Conservation (phyloP, 2,888 invertebrate species). For the Monoplex corrugatus region DNA sequence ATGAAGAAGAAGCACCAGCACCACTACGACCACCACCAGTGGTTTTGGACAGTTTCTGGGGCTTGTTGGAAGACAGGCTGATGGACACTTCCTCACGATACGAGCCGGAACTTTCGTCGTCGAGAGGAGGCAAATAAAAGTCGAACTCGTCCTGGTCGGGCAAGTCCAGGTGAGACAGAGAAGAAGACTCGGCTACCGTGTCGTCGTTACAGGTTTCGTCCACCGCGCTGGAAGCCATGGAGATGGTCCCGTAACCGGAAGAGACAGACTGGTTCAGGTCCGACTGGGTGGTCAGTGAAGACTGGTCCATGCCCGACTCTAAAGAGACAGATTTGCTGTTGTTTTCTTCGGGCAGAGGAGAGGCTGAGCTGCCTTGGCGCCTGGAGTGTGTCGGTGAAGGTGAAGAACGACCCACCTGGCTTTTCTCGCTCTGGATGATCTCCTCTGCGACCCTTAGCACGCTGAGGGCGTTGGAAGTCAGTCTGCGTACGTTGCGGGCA, state of each 20-base stretch:
- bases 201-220: background rate
- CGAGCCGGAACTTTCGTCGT: background rate
- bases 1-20: background rate
- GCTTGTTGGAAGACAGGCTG: background rate
- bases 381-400: background rate
- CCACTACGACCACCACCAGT: too few relatives aligned
- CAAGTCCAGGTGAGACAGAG: background rate
- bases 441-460: conserved; percentile 68
- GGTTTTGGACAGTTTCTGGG: background rate
- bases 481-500: conserved; percentile 63
- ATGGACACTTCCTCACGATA: conserved; percentile 42
- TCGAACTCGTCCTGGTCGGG: conserved; percentile 17
- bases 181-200: background rate
- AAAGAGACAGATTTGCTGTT: background rate
- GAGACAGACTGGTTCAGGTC: conserved; percentile 37
- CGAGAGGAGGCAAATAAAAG: conserved; percentile 8
- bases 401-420: conserved; percentile 1
- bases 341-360: background rate
- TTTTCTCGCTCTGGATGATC: conserved; percentile 61
- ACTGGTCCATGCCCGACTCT: background rate
- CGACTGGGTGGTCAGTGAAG: background rate
- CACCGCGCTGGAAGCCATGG: conserved; percentile 9
- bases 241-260: background rate
- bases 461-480: conserved; percentile 70
- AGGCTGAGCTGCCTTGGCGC: background rate